Conservation (phyloP, 2,113 vertebrate species). For the Trochalopteron elliotii region DNA sequence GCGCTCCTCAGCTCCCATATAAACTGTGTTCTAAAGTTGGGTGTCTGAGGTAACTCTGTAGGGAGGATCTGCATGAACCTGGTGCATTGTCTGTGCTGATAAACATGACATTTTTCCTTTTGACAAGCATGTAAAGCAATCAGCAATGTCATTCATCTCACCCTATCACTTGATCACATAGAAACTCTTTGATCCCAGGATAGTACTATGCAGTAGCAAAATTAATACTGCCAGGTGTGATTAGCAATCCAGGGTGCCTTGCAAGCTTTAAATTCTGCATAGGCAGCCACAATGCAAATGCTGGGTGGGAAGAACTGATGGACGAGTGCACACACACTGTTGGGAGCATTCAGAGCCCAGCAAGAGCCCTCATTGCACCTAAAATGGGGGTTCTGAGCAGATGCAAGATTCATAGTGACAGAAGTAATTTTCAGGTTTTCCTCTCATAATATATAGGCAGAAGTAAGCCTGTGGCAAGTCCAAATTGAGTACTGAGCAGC, state of each 20-base stretch:
- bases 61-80: not conserved
- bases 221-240: constrained; percentile 22
- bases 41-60: not conserved
- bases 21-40: not conserved
- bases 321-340: accelerated
- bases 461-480: constrained; percentile 33
- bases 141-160: not conserved
- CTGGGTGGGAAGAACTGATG: not conserved
- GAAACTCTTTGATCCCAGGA: not conserved
- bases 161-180: not conserved
- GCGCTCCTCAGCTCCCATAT: not conserved
- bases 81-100: not conserved
- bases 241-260: not conserved
- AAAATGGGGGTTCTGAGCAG: not conserved
- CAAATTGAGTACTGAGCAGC: constrained; percentile 20
- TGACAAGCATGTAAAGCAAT: not conserved
- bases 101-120: not conserved
- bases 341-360: not conserved
- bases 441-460: not conserved
- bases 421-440: constrained; percentile 10
- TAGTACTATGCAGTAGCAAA: not conserved
- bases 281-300: not conserved
- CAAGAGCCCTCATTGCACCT: not conserved
- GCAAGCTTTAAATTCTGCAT: not conserved
- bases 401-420: not conserved